Evolutionary conservation across 1,140 invertebrate species (phyloP).

Genomic region (Varroa destructor): DNA sequence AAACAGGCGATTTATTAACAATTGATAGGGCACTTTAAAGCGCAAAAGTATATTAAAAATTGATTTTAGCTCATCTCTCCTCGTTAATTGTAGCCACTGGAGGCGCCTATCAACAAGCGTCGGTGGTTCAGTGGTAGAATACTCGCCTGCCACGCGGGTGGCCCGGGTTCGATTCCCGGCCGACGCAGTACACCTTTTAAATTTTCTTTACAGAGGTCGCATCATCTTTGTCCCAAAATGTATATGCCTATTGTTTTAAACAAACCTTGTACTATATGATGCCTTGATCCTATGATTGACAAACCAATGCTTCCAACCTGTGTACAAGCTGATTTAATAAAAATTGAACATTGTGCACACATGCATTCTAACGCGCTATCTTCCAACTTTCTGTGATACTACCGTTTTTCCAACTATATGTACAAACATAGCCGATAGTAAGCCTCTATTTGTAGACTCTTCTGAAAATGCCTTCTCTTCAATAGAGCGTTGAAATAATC

Average conservation of each 20-base stretch:
- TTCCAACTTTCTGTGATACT: background rate
- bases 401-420: background rate
- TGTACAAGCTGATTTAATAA: background rate
- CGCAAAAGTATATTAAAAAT: no score
- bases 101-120: slow-evolving; percentile 36
- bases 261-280: background rate
- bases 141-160: slow-evolving; percentile 46
- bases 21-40: no score
- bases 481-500: no score
- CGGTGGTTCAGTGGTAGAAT: slow-evolving; percentile 48
- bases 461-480: no score
- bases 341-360: background rate
- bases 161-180: slow-evolving; percentile 47
- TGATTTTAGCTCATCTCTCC: background rate
- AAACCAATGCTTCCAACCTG: background rate
- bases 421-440: background rate
- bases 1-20: no score
- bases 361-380: background rate
- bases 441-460: no score
- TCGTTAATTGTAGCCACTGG: no score
- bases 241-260: slow-evolving; percentile 1
- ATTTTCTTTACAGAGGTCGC: background rate
- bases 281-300: background rate
- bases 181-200: slow-evolving; percentile 40
- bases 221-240: slow-evolving; percentile 27